Conservation (phyloP, 2,797 vertebrate species). For the Kryptolebias ocellatus region DNA sequence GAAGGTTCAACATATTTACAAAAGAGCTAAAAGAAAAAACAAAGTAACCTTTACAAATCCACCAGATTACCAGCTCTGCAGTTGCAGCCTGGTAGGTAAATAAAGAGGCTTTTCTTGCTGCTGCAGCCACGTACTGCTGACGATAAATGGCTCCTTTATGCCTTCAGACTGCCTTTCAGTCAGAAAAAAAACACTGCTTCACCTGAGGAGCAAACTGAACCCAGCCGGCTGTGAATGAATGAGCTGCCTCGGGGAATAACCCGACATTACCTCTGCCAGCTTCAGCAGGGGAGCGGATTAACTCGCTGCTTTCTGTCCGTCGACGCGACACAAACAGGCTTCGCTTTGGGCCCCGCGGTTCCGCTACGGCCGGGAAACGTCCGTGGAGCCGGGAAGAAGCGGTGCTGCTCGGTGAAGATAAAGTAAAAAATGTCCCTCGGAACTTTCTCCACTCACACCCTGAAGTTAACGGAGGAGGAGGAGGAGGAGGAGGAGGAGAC, state of each 20-base stretch:
- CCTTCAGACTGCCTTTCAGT: conserved; percentile 1
- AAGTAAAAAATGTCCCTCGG: background rate
- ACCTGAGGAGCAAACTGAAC: background rate
- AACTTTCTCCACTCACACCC: conserved; percentile 26
- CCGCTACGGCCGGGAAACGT: background rate
- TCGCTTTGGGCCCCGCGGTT: background rate
- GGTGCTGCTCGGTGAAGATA: too few species aligned
- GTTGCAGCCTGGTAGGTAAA: conserved; percentile 30
- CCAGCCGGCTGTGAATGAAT: conserved; percentile 35
- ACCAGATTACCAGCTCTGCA: conserved; percentile 39
- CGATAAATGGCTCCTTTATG: conserved; percentile 17
- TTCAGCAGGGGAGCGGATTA: conserved; percentile 32
- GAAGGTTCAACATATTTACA: too few species aligned
- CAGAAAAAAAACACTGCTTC: background rate
- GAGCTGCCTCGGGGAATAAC: conserved; percentile 12
- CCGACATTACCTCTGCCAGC: conserved; percentile 64
- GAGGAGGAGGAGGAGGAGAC: too few species aligned
- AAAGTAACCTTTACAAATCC: too few species aligned
- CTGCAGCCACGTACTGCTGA: conserved; percentile 43
- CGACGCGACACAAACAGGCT: background rate
- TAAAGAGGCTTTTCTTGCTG: conserved; percentile 65
- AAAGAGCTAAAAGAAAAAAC: too few species aligned
- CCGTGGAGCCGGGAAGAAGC: background rate
- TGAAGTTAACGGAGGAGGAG: background rate
- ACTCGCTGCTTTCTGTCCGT: conserved; percentile 6